Evolutionary conservation across 2,797 vertebrate genomes (phyloP).

Genomic region (Takifugu ocellatus): DNA sequence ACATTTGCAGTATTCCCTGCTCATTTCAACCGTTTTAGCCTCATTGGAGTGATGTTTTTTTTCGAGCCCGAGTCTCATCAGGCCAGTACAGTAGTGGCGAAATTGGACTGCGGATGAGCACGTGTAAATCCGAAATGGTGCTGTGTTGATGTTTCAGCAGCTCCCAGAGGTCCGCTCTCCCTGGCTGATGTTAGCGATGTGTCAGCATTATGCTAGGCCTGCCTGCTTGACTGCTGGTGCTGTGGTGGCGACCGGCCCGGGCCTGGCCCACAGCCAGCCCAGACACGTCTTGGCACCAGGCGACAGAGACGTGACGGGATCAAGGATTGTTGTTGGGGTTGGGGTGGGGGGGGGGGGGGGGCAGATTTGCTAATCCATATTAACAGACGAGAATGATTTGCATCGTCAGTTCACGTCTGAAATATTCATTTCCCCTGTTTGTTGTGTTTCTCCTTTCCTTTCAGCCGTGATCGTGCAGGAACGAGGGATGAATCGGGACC

Average conservation of each 20-base stretch:
- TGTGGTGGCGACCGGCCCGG: constrained; percentile 62
- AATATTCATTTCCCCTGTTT: constrained; percentile 12
- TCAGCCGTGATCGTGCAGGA: not conserved
- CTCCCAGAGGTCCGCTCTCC: constrained; percentile 62
- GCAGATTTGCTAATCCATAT: constrained; percentile 29
- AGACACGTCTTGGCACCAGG: constrained; percentile 65
- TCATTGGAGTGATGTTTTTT: not conserved
- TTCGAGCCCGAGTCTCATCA: constrained; percentile 2
- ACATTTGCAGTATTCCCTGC: constrained; percentile 5
- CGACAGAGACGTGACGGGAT: constrained; percentile 52
- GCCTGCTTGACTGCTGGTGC: constrained; percentile 63
- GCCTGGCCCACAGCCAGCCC: constrained; percentile 63
- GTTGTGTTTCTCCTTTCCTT: constrained; percentile 25
- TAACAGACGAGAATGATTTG: constrained; percentile 11
- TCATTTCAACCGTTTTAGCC: not conserved
- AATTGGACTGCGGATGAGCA: constrained; percentile 41
- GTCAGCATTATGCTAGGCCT: constrained; percentile 73
- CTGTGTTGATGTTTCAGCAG: constrained; percentile 67
- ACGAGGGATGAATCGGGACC: constrained; percentile 18
- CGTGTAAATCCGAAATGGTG: constrained; percentile 58
- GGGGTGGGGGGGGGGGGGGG: constrained; percentile 10
- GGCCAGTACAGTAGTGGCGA: constrained; percentile 1
- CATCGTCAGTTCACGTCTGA: constrained; percentile 7
- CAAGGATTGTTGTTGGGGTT: constrained; percentile 16
- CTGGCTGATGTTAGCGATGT: constrained; percentile 71